Evolutionary conservation across 30 jellyfish, hydroid and myxozoan species (phyloP).

Genomic region (Hydractinia symbiolongicarpus): DNA sequence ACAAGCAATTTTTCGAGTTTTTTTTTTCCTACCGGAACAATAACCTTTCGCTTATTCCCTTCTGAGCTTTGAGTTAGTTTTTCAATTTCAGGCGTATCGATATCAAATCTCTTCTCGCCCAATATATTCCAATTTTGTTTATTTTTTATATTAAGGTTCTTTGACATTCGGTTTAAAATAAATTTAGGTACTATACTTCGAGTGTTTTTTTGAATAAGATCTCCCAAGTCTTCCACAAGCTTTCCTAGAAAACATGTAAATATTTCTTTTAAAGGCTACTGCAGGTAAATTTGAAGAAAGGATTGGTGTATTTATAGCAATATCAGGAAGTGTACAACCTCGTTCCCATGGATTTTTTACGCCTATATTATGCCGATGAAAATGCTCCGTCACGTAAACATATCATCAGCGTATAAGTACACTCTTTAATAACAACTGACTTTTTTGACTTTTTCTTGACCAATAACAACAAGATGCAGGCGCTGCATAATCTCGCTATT

Average conservation of each 20-base stretch:
- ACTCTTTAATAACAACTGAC: too few species aligned
- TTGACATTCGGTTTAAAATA: neutral
- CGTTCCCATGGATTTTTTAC: too few species aligned
- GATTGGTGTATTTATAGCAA: too few species aligned
- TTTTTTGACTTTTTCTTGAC: too few species aligned
- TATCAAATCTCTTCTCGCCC: neutral
- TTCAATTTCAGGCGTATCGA: neutral
- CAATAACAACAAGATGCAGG: too few species aligned
- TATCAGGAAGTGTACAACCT: too few species aligned
- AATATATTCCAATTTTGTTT: neutral
- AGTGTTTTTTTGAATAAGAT: neutral
- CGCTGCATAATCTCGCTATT: too few species aligned
- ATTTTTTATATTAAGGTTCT: neutral
- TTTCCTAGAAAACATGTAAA: neutral
- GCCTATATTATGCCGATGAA: too few species aligned
- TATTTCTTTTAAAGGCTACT: neutral
- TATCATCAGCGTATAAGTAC: too few species aligned
- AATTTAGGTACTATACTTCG: constrained; percentile 6
- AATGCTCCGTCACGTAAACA: too few species aligned
- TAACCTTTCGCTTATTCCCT: constrained; percentile 37
- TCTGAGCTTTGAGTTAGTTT: neutral
- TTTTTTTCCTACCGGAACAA: constrained; percentile 54
- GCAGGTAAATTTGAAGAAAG: too few species aligned
- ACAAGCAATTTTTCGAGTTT: constrained; percentile 56
- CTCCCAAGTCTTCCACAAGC: neutral